These are phyloP conservation scores for Rhyacophila evoluta DNA, from an alignment of 2,888 invertebrate genomes.

Conservation along the genomic window DNA sequence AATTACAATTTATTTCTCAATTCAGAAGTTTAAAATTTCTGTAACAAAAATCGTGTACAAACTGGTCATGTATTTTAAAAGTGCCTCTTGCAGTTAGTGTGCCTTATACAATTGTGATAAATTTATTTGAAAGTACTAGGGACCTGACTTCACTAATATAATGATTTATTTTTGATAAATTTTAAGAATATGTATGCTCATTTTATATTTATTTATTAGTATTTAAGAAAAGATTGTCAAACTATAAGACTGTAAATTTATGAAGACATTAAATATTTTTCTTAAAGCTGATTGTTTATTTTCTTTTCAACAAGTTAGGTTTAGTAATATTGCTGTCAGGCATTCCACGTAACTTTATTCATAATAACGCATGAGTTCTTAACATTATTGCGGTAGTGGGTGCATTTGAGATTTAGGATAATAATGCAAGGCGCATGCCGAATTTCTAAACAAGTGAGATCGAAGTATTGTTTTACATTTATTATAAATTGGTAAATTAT, in stretches of 20 bases:
- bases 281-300: neutral
- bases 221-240: constrained; percentile 50
- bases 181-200: constrained; percentile 38
- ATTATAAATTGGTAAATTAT: too few relatives aligned
- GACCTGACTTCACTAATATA: constrained; percentile 54
- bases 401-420: too few relatives aligned
- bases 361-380: too few relatives aligned
- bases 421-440: too few relatives aligned
- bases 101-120: constrained; percentile 58
- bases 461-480: too few relatives aligned
- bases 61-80: constrained; percentile 20
- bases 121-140: constrained; percentile 51
- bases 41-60: neutral
- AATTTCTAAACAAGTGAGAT: too few relatives aligned
- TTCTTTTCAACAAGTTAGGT: too few relatives aligned
- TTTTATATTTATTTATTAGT: constrained; percentile 20
- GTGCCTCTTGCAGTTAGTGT: constrained; percentile 29
- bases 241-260: constrained; percentile 13
- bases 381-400: too few relatives aligned
- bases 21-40: neutral
- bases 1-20: neutral
- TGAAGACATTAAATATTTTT: constrained; percentile 31
- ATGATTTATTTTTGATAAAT: constrained; percentile 30
- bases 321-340: too few relatives aligned
- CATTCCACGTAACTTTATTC: too few relatives aligned